A percentile compares a stretch with the other conserved stretches of the same genome.
Evolutionary conservation across 1,140 invertebrate genomes (phyloP).

Genomic region (Dinoponera quadriceps): DNA sequence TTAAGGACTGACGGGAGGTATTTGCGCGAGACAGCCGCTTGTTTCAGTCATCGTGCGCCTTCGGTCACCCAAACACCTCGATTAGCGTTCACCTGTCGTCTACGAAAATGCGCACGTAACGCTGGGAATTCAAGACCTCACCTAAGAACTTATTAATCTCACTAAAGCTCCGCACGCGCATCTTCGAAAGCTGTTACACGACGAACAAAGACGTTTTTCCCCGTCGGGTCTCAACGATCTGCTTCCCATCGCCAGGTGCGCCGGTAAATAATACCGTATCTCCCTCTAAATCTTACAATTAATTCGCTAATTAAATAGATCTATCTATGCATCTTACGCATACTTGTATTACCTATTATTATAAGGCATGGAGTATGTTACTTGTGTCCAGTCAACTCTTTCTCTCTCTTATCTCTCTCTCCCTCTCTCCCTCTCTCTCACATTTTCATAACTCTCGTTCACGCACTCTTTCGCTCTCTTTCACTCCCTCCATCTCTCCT

Average conservation of each 20-base stretch:
- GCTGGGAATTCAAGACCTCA: slow-evolving; percentile 32
- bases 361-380: slow-evolving; percentile 86
- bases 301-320: slow-evolving; percentile 76
- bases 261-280: slow-evolving; percentile 23
- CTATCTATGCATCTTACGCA: slow-evolving; percentile 79
- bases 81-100: slow-evolving; percentile 43
- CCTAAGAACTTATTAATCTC: slow-evolving; percentile 8
- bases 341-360: slow-evolving; percentile 83
- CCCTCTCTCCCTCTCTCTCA: slow-evolving; percentile 11
- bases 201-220: neutral
- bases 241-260: slow-evolving; percentile 46
- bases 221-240: neutral
- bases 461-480: slow-evolving; percentile 31
- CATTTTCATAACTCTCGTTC: too few species aligned
- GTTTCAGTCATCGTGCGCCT: slow-evolving; percentile 35
- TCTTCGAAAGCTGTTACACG: neutral
- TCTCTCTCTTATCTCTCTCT: slow-evolving; percentile 14
- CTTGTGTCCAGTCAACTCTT: slow-evolving; percentile 74
- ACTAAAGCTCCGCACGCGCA: neutral
- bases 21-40: neutral
- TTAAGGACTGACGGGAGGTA: neutral
- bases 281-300: slow-evolving; percentile 36
- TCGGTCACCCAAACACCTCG: slow-evolving; percentile 30
- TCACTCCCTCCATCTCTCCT: neutral
- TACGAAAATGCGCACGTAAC: slow-evolving; percentile 33